Evolutionary conservation across 2,888 invertebrate species (phyloP).

Genomic region (Lasiommata megera): DNA sequence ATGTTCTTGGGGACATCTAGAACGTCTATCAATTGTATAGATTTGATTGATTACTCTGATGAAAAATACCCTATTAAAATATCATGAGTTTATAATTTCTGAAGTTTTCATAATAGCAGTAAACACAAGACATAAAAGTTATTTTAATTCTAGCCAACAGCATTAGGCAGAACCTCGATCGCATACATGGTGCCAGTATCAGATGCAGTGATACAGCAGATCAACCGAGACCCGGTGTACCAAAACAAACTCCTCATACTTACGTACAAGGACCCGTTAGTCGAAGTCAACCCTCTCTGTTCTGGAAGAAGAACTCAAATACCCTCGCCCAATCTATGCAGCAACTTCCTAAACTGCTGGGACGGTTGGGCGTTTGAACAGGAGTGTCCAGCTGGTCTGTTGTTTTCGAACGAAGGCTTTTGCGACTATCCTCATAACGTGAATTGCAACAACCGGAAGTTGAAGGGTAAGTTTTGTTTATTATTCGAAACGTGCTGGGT

Average conservation of each 20-base stretch:
- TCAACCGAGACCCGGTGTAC: constrained; percentile 57
- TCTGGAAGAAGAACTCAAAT: constrained; percentile 82
- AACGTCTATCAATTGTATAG: too few relatives aligned
- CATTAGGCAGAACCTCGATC: constrained; percentile 47
- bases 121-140: not conserved
- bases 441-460: constrained; percentile 79
- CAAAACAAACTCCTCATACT: constrained; percentile 57
- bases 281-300: constrained; percentile 62
- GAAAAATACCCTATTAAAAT: too few relatives aligned
- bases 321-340: constrained; percentile 80
- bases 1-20: too few relatives aligned
- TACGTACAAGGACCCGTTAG: constrained; percentile 51
- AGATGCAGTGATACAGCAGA: constrained; percentile 60
- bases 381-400: constrained; percentile 82
- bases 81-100: too few relatives aligned
- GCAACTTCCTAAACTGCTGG: constrained; percentile 87
- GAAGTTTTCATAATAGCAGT: too few relatives aligned
- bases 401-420: constrained; percentile 82
- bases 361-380: constrained; percentile 85
- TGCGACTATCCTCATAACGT: constrained; percentile 85
- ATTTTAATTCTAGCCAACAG: constrained; percentile 41
- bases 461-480: constrained; percentile 48
- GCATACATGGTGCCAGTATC: constrained; percentile 69
- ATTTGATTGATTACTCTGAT: too few relatives aligned
- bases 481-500: too few relatives aligned